Evolutionary conservation across 53 echinoderm and acorn worm species (phyloP), one percentile per base, ranked within the genome.

Genomic region (Zoroaster sp.): DNA sequence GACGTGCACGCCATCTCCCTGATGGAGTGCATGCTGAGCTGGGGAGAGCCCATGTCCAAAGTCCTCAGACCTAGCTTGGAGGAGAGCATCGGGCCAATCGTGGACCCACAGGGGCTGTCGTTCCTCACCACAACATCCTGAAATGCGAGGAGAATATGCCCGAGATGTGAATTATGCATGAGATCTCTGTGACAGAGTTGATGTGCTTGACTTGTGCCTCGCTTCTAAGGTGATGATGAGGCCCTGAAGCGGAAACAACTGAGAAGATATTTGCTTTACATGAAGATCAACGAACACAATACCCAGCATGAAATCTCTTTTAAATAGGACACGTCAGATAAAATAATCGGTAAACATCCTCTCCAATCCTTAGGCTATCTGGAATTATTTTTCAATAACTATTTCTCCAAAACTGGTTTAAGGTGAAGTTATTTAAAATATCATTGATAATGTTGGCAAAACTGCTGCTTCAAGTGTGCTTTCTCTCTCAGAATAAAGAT

Each of bases 11-110:
- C 90, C 93, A 96, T 94, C 85, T 98, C 99, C 21, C 99, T 53
- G 55, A 96, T 94, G 32, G 99, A 98, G 65, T 98, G 99, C 99
- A 98, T 98, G 44, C 96, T 93, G 1, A 98, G 93, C 90, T 92
- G 94, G 4, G 99, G 99, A 9, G 92, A 91, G 5, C 99, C 99
- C 15, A 98, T 59, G 72, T 98, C 99, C 14, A 91, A 91, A 9
- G 96, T 96, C 65, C 96, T 82, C 75, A 98, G 69, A 18, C 99
- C 99, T 11, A 98, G 90, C 79, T 96, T 96, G 28, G 99, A 74
- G 3, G 99, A 91, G 45, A 98, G 53, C 73, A 98, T 92, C 1
- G 99, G 99, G 37, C 99, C 99, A 23, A 98, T 98, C 30, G 99
- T 98, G 25, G 89, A 92, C 12, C 99, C 99, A 71, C 99, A 98